Evolutionary conservation across 2,113 vertebrate genomes (phyloP), one percentile per base, ranked within the genome.

Genomic region (Pituophis catenifer): DNA sequence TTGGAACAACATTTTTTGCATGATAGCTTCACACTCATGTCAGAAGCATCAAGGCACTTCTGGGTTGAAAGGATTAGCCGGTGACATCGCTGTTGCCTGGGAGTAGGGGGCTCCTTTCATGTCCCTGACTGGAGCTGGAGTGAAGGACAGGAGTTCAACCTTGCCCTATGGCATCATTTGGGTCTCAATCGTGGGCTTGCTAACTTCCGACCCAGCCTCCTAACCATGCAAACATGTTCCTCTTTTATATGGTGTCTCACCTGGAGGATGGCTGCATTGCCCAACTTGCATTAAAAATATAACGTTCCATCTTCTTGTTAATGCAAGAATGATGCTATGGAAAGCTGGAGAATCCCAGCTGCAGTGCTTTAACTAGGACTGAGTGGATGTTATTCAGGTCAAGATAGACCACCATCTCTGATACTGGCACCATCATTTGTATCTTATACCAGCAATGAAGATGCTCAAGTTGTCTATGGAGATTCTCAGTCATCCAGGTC

Each of bases 371-470:
- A 91, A 93, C 89, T 93, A 89, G 86, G 62, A 26, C 19, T 38
- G 59, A 93, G 86, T 86, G 85, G 86, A 91, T 93, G 53, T 52
- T 93, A 62, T n/a, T 89, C 52, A 91, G 86, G 91, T 93, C 86
- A 91, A 91, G 90, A 52, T 58, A 50, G 90, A 93, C 85, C 57
- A 88, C 59, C 12, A 2, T 70, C 81, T 48, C 44, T 91, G 90
- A 62, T 62, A 93, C 57, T 44, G 55, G 8, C 23, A 86, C 26
- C 5, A 23, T 29, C 24, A 62, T 58, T 75, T 50, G 59, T 81
- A 75, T 53, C 38, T 88, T 62, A 26, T 81, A 48, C 44, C 11
- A 23, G 86, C 81, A 44, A 91, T 57, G 29, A 70, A 93, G 55
- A 59, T 58, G 57, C 57, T 58, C 57, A 58, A 23, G 57, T 1